Base-by-base conservation (phyloP, 2,797 vertebrate species). In the Luscinia megarhynchos region DNA sequence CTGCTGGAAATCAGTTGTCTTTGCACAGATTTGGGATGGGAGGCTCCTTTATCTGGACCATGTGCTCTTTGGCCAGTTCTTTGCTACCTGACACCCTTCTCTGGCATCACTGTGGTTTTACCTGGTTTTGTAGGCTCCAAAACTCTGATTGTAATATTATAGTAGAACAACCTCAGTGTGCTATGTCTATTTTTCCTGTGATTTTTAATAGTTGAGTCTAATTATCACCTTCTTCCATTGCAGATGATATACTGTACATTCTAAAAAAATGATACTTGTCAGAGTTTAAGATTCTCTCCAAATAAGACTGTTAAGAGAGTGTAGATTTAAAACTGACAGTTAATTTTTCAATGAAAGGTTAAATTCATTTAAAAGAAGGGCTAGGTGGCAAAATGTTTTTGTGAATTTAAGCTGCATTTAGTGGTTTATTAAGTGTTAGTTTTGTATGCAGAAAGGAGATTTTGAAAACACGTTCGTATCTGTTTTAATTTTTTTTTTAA, bases 401-500 rank as follows among this genome's bases (percentile, higher is more conserved):
- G 12, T 83, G 16, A 75, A 32, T 43, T 85, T 63, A 18, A 14
- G 36, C 41, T 53, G 26, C 64, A n/a, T 82, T 78, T 40, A 41
- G 9, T 54, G 23, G 6, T 29, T 45, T 73, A 30, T 58, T 40
- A 59, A n/a, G 16, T 40, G 24, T 32, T 45, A 17, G 1, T 72
- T 82, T 53, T 63, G 8, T 61, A 15, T 0, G 0, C 30, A 43
- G 38, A 63, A 41, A 81, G 6, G 2, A 20, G 27, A 43, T 43
- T 75, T 87, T 72, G 0, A 63, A 59, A 46, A 68, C 2, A 15
- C 0, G 0, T 38, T 62, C 0, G 20, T 78, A 41, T 36, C 8
- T 15, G 29, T n/a, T 22, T 36, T 29, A 15, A 7, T 4, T 34
- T 64, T 45, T 26, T 5, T 4, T 0, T 24, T 23, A 41, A 45